Evolutionary conservation across 2,888 invertebrate genomes (phyloP).

Genomic region (Nephrotoma flavescens): DNA sequence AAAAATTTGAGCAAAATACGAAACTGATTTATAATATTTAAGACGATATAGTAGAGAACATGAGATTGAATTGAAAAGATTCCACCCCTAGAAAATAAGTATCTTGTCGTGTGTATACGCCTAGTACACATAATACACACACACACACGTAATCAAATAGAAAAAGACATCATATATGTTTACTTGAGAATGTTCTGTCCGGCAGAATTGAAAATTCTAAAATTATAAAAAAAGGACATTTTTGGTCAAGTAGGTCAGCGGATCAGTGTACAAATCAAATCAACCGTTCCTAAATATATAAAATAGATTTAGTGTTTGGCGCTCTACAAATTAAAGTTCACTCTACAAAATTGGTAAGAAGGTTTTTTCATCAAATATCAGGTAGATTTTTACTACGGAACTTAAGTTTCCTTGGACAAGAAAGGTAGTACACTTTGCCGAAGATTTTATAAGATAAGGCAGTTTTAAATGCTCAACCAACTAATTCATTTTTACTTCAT

Average conservation of each 20-base stretch:
- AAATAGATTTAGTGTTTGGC: neutral
- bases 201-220: neutral
- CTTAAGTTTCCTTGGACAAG: neutral
- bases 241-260: neutral
- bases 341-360: neutral
- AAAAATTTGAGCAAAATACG: neutral
- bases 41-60: neutral
- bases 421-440: neutral
- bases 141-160: neutral
- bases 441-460: too few species aligned
- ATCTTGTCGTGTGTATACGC: neutral
- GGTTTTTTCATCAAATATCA: too few species aligned
- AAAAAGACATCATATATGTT: neutral
- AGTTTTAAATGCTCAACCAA: neutral
- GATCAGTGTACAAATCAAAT: neutral
- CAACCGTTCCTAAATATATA: neutral
- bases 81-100: neutral
- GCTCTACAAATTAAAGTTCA: neutral
- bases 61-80: neutral
- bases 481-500: too few species aligned
- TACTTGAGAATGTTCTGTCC: neutral
- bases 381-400: neutral
- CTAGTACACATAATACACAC: neutral
- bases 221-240: neutral
- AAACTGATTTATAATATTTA: neutral